Conservation (phyloP, 2,888 invertebrate species). For the Macaria liturata region DNA sequence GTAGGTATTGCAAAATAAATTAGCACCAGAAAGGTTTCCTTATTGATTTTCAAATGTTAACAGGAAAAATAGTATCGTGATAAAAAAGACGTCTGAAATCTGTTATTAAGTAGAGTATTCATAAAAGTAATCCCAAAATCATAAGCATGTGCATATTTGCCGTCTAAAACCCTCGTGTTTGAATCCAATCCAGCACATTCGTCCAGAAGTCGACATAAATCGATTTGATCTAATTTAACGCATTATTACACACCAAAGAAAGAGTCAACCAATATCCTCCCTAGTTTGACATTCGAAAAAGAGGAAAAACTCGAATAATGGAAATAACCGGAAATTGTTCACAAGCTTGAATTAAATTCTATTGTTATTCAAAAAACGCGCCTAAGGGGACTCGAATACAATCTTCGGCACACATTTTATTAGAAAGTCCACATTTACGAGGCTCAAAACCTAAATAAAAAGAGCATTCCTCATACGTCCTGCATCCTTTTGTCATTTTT, state of each 20-base stretch:
- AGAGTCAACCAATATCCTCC: conserved; percentile 35
- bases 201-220: conserved; percentile 15
- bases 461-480: conserved; percentile 71
- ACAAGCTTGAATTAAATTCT: conserved; percentile 49
- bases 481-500: conserved; percentile 72
- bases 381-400: conserved; percentile 50
- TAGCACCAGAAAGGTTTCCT: too few species aligned
- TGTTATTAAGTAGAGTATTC: too few species aligned
- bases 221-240: conserved; percentile 28
- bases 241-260: conserved; percentile 35
- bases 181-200: conserved; percentile 1
- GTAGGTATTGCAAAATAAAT: too few species aligned
- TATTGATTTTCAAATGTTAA: too few species aligned
- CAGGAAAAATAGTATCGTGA: too few species aligned
- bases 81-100: too few species aligned
- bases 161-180: too few species aligned
- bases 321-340: conserved; percentile 46
- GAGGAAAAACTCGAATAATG: conserved; percentile 40
- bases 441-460: conserved; percentile 69
- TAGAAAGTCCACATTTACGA: conserved; percentile 67
- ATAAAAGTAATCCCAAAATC: too few species aligned
- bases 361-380: conserved; percentile 53
- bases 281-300: conserved; percentile 38
- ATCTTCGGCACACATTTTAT: conserved; percentile 68
- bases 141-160: too few species aligned